Conservation (phyloP, 2,113 vertebrate genomes). For the Eptesicus fuscus region DNA sequence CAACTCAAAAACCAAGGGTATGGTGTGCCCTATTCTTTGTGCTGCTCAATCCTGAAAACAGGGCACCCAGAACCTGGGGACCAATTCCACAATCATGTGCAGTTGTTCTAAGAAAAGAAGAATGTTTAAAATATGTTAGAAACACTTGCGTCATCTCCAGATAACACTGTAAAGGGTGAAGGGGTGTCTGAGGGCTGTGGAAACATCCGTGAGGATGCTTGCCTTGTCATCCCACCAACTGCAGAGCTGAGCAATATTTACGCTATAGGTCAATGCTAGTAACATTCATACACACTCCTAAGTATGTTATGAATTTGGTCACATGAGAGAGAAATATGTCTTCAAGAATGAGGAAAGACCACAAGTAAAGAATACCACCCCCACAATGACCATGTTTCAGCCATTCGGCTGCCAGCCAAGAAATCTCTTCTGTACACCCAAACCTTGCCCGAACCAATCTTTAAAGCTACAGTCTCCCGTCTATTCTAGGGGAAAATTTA, state of each 20-base stretch:
- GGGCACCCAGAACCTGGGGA: rapidly evolving
- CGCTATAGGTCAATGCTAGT: neutral
- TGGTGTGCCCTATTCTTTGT: rapidly evolving
- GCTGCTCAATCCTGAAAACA: neutral
- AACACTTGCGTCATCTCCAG: neutral
- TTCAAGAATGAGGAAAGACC: neutral
- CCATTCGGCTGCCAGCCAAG: neutral
- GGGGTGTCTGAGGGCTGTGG: rapidly evolving
- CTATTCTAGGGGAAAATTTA: neutral
- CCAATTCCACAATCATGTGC: rapidly evolving
- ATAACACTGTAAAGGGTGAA: neutral
- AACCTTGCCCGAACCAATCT: neutral
- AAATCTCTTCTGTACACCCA: neutral
- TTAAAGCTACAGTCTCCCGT: rapidly evolving
- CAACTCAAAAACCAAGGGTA: neutral
- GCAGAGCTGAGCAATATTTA: rapidly evolving
- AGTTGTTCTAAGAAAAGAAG: neutral
- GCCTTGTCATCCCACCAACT: neutral
- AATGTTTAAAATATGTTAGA: neutral
- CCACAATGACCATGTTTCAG: rapidly evolving
- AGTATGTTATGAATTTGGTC: rapidly evolving
- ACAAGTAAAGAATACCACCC: neutral
- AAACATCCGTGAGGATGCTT: neutral
- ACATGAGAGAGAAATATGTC: neutral
- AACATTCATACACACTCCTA: rapidly evolving